Evolutionary conservation across 2,888 invertebrate genomes (phyloP).

Genomic region (Nyleta sp.): DNA sequence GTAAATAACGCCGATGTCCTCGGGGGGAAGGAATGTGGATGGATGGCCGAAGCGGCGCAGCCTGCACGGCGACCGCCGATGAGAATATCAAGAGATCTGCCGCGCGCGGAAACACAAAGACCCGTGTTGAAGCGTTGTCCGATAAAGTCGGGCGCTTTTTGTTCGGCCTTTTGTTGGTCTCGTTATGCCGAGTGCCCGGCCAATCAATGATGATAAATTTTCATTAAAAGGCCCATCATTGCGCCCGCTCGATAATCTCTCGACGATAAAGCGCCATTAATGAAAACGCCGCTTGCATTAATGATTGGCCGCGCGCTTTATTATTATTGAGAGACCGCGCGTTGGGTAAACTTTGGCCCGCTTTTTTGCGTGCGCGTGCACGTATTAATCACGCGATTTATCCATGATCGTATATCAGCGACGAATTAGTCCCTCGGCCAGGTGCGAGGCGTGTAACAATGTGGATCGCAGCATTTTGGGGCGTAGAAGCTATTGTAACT

Average conservation of each 20-base stretch:
- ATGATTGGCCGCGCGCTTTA: conserved; percentile 35
- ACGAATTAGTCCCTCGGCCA: conserved; percentile 38
- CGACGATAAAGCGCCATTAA: conserved; percentile 62
- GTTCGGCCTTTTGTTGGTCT: conserved; percentile 44
- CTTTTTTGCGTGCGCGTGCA: conserved; percentile 58
- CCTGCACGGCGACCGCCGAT: conserved; percentile 77
- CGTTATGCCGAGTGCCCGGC: conserved; percentile 35
- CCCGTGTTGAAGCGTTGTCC: conserved; percentile 67
- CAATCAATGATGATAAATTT: conserved; percentile 56
- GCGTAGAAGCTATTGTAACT: no score
- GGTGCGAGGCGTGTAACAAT: conserved; percentile 19
- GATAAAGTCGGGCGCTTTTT: conserved; percentile 72
- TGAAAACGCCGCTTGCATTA: conserved; percentile 35
- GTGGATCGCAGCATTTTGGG: no score
- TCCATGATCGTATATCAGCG: conserved; percentile 77
- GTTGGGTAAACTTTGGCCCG: conserved; percentile 38
- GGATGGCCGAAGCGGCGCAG: conserved; percentile 74
- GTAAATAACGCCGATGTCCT: conserved; percentile 53
- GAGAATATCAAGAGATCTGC: conserved; percentile 77
- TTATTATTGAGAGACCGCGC: conserved; percentile 42
- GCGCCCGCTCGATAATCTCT: conserved; percentile 39
- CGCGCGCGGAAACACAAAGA: conserved; percentile 64
- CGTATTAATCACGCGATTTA: conserved; percentile 79
- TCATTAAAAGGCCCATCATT: conserved; percentile 56
- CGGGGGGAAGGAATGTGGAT: conserved; percentile 63